A percentile compares a stretch with the other conserved stretches of the same genome.
These are phyloP conservation scores for Porites lobata DNA, from an alignment of 92 coral and sea anemone genomes.

Conservation along the genomic window DNA sequence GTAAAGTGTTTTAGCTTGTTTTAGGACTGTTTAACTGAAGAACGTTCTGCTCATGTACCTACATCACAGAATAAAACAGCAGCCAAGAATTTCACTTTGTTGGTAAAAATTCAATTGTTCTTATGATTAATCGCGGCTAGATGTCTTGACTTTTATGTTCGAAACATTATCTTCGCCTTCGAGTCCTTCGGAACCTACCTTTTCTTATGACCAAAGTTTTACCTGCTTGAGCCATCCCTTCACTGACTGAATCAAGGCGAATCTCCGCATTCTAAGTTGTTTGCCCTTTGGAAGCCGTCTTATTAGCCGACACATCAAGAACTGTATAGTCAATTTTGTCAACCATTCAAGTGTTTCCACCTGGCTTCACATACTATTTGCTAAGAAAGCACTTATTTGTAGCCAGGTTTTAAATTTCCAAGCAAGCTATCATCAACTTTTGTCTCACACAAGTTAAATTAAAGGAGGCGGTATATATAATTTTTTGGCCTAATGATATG, in stretches of 20 bases:
- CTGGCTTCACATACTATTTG: slow-evolving; percentile 1
- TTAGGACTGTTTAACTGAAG: background rate
- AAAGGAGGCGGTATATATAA: background rate
- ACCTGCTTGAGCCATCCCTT: background rate
- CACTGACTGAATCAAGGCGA: too few relatives aligned
- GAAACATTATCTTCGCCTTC: background rate
- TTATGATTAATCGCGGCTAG: background rate
- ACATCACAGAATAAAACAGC: background rate
- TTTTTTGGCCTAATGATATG: background rate
- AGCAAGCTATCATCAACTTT: background rate
- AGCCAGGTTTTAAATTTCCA: background rate
- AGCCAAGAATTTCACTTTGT: background rate
- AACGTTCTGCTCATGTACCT: background rate
- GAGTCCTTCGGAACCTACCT: background rate
- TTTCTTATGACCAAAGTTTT: background rate
- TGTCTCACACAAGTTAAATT: background rate
- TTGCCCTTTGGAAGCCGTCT: background rate
- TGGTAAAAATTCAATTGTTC: background rate
- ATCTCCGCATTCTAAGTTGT: background rate
- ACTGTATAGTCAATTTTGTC: slow-evolving; percentile 1
- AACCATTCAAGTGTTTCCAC: background rate
- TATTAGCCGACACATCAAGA: slow-evolving; percentile 9
- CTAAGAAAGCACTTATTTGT: background rate
- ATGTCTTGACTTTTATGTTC: too few relatives aligned
- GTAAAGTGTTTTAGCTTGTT: too few relatives aligned